Evolutionary conservation across 2,797 vertebrate genomes (phyloP), one percentile per base, ranked within the genome.

Genomic region (Phrynocephalus guinanensis): DNA sequence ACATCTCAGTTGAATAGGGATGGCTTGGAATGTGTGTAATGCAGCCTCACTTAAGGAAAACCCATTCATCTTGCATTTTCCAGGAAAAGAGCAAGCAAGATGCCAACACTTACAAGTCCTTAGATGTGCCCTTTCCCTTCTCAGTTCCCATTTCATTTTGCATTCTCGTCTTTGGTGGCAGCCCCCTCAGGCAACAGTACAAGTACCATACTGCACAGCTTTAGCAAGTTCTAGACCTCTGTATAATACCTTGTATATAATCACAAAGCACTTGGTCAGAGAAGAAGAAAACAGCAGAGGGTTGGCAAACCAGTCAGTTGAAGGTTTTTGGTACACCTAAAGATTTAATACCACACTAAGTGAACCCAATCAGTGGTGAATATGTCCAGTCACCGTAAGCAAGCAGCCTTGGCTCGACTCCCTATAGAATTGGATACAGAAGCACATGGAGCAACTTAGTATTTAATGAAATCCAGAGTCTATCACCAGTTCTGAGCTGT

Each of bases 1-100:
- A 87, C 50, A 79, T 89, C 76, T 85, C 78, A 85, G 83, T 89
- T 30, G 56, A 87, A 66, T 71, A 13, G 50, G 24, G 60, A 33
- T 56, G 52, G 33, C 22, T 52, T 5, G 7, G 11, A 50, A 48
- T 1, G 8, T 73, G 15, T 70, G 60, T 24, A 0, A 3, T 66
- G 67, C 18, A 1, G 90, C 38, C 11, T 79, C 15, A 2, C 13
- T 77, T 16, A 48, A 90, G 85, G 1, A 3, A 38, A 22, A 8
- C 1, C 50, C 56, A 15, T 5, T 52, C 70, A n/a, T n/a, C n/a
- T 26, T 60, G 48, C 16, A 2, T 87, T 75, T 44, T 33, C 16
- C 15, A 26, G 11, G 22, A 81, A 78, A 63, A 86, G 56, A 91
- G 63, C 77, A 70, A n/a, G 81, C 66, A 81, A 70, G 13, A 88